Evolutionary conservation across 2,888 invertebrate genomes (phyloP), one percentile per base, ranked within the genome.

Genomic region (Agrochola litura): DNA sequence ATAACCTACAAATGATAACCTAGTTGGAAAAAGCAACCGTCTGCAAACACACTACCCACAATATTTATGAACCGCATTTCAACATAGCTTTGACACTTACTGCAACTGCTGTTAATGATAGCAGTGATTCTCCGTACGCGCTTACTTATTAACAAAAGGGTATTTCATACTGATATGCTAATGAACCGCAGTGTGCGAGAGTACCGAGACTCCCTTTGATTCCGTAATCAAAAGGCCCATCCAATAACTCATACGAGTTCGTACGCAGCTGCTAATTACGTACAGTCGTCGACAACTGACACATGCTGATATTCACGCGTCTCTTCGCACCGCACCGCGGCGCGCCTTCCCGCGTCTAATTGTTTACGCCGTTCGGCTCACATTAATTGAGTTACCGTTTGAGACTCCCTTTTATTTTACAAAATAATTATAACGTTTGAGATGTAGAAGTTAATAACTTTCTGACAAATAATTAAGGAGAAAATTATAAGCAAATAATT

Each of bases 371-470:
- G 58, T 79, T 85, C 86, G 76, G 71, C 64, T 80, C 82, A 73
- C 74, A 82, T 87, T 87, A 88, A 89, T 89, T 89, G 84, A 87
- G 82, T 86, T 85, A 82, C 76, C 83, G 77, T 82, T 85, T 68
- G 63, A 73, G 87, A 85, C 77, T 78, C 72, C 73, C 73, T 86
- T 83, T 81, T 81, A 84, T 89, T 79, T 82, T 60, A 63, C 65
- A 66, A 63, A 76, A 76, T 80, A 37, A 37, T 37, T 37, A 30
- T 76, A 82, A 75, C 75, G 60, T 74, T 79, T 74, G 60, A 25
- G 75, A 73, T 22, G 69, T 74, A 58, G 10, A 65, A 82, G 65
- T 81, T 77, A 64, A 79, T 82, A 60, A 84, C 65, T 76, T 77
- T 81, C 69, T 71, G 65, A 65, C 67, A 77, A 79, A 74, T 81